Evolutionary conservation across 2,797 vertebrate genomes (phyloP), one percentile per base, ranked within the genome.

Genomic region (Platyrinchus mystaceus): DNA sequence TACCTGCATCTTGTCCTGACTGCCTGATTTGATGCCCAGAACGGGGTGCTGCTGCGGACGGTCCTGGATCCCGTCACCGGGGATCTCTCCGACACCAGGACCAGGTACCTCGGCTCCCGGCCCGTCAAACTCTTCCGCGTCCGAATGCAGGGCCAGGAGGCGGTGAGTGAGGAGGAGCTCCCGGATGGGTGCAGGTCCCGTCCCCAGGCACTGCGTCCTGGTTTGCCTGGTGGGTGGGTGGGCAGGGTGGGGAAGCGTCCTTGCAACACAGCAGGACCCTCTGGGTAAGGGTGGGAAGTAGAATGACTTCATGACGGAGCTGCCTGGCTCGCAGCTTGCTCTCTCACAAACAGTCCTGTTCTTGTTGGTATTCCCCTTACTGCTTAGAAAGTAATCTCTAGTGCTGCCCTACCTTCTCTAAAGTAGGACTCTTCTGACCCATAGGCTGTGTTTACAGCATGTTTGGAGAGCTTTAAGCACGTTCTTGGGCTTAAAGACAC

Each of bases 61-160:
- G 99, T 99, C 36, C 95, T 99, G 95, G 99, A 99, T 73, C 99
- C 99, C 11, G 99, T 99, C 60, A 99, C 99, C 0, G 99, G 99
- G 0, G 99, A 99, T 82, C 97, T 99, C 41, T 99, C 99, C 0
- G 99, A 99, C 55, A 99, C 99, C 69, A 98, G 99, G 78, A 99
- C 99, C 49, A 98, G 99, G 12, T 99, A 99, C 92, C 96, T 99
- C 17, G 99, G 99, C 5, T 99, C 99, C 5, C 98, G 99, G 64
- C 99, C 99, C 0, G 99, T 99, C 96, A 99, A 99, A 69, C 99
- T 99, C 68, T 99, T 99, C 95, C 98, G 99, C 79, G 99, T 99
- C 94, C 97, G 99, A 80, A 99, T 99, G 99, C 99, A 99, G 97
- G 99, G 98, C 85, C 99, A 99, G 39, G 99, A 99, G 95, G 99